Conservation (phyloP, 2,113 vertebrate genomes). For the Mormoops blainvillei region DNA sequence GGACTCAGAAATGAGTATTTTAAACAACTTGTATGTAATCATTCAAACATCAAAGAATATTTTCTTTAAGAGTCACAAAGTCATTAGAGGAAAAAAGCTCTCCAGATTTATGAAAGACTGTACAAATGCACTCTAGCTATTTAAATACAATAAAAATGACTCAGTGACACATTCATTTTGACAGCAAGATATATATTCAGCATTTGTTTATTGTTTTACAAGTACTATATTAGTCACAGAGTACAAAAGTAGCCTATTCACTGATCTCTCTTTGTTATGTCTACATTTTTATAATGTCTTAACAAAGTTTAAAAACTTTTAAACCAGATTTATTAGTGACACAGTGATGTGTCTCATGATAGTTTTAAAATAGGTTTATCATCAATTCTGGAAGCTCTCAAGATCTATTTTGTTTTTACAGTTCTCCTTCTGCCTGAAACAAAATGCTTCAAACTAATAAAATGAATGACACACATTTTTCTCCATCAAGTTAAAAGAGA, state of each 20-base stretch:
- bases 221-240: neutral
- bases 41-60: neutral
- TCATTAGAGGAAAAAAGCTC: neutral
- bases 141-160: neutral
- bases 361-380: neutral
- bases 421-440: neutral
- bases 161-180: neutral
- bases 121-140: neutral
- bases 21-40: neutral
- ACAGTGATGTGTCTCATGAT: rapidly evolving
- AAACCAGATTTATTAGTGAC: neutral
- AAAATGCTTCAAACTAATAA: neutral
- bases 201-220: neutral
- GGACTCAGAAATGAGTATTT: neutral
- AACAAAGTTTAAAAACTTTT: neutral
- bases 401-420: neutral
- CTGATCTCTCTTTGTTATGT: neutral
- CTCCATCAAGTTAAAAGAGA: neutral
- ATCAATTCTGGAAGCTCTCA: neutral
- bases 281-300: neutral
- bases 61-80: neutral
- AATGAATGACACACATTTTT: neutral
- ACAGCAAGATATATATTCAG: neutral
- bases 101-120: neutral
- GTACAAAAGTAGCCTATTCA: neutral